Base-by-base conservation (phyloP, 2,888 invertebrate species). In the Megaustenia siamemsis region DNA sequence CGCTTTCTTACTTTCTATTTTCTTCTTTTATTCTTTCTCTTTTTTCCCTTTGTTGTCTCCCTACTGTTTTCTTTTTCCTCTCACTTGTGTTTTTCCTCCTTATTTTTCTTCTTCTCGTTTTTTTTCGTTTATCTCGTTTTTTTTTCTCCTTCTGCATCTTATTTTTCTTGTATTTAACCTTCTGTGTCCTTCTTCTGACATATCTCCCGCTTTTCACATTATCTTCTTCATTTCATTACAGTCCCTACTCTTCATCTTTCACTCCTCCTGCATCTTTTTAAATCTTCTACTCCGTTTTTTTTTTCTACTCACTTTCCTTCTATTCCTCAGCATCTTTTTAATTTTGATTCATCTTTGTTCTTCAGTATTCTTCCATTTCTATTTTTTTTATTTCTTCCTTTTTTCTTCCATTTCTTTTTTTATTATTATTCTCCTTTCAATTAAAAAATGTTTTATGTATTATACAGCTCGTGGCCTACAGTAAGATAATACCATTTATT, bases 201-300 rank as follows among this genome's bases (percentile, higher is more conserved):
- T 28, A 10, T n/a, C n/a, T 6, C 28, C 28, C 63, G n/a, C 28
- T 28, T 32, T 63, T 4, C 12, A 12, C 3, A n/a, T 63, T 12
- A 56, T 56, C 56, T 38, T 77, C 8, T 68, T 40, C 78, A 77
- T 63, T 60, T 38, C 77, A 53, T 43, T 77, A 3, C 40, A 35
- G 60, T 6, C 63, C 32, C 63, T n/a, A 63, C 73, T 63, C 43
- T 63, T 45, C 75, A 15, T 66, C 45, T 82, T 66, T 75, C 35
- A 63, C 66, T 63, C 35, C 43, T 49, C 66, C 49, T 76, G 76
- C 53, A 38, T 49, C 66, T 83, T 35, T 76, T 49, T 35, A 18
- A 66, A 49, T 76, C 49, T 49, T 43, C 21, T n/a, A 28, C 45
- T 10, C 43, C 24, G n/a, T 28, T 12, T 66, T 40, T 43, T 28